A percentile compares a stretch with the other conserved stretches of the same genome.
Evolutionary conservation across 2,888 invertebrate genomes (phyloP).

Genomic region (Torymus auratus): DNA sequence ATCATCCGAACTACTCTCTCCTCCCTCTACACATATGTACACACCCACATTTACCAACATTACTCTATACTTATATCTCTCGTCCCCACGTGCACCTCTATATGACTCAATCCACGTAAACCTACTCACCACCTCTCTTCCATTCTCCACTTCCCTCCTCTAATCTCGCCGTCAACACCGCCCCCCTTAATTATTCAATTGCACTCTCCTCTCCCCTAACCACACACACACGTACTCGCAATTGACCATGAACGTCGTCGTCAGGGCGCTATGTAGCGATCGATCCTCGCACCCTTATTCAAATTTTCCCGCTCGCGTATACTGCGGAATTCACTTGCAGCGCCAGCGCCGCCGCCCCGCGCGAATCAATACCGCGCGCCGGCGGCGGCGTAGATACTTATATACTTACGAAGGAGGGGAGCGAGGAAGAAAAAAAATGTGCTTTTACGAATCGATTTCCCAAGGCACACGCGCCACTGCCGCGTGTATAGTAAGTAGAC

Average conservation of each 20-base stretch:
- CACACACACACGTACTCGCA: too few relatives aligned
- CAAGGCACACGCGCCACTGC: neutral
- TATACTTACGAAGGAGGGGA: neutral
- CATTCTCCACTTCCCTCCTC: neutral
- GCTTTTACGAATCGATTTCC: slow-evolving; percentile 21
- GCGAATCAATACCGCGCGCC: slow-evolving; percentile 16
- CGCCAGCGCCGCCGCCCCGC: neutral
- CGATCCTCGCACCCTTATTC: too few relatives aligned
- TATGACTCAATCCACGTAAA: too few relatives aligned
- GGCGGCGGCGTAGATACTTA: neutral
- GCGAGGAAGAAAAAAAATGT: neutral
- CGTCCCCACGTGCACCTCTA: too few relatives aligned
- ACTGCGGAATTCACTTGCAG: slow-evolving; percentile 14
- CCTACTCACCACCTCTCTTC: too few relatives aligned
- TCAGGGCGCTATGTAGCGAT: too few relatives aligned
- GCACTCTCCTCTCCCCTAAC: neutral
- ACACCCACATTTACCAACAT: too few relatives aligned
- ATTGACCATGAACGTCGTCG: too few relatives aligned
- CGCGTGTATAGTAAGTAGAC: too few relatives aligned
- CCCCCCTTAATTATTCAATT: neutral
- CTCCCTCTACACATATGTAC: too few relatives aligned
- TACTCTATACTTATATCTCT: too few relatives aligned
- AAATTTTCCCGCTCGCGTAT: slow-evolving; percentile 1
- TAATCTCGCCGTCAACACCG: slow-evolving; percentile 1
- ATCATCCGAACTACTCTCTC: too few relatives aligned